Conservation (phyloP, 2,888 invertebrate genomes). For the Synergus laeviventris region DNA sequence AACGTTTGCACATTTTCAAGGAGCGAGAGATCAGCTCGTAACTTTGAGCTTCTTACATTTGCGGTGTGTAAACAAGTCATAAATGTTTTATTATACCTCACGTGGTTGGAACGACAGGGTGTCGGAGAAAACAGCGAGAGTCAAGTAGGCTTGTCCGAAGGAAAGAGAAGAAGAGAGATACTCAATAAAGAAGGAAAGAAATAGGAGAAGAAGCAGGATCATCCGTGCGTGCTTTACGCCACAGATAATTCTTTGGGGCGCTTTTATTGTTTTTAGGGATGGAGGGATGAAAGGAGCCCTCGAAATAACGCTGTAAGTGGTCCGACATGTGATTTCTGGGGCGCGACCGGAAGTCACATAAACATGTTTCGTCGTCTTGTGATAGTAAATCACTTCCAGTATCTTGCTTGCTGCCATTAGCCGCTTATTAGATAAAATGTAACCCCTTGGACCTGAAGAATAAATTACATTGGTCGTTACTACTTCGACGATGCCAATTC, state of each 20-base stretch:
- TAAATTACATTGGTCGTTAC: not conserved
- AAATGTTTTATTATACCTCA: conserved; percentile 68
- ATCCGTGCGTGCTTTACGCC: conserved; percentile 59
- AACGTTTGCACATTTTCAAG: conserved; percentile 5
- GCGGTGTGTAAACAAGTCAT: conserved; percentile 69
- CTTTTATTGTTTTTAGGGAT: conserved; percentile 63
- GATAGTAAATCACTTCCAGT: conserved; percentile 25
- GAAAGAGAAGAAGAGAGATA: conserved; percentile 40
- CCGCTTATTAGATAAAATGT: conserved; percentile 27
- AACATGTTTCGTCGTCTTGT: conserved; percentile 51
- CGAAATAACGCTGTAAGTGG: conserved; percentile 56
- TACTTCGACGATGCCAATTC: not conserved
- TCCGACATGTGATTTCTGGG: conserved; percentile 56
- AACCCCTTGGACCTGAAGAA: not conserved
- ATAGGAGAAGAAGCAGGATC: conserved; percentile 46
- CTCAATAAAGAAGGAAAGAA: conserved; percentile 53
- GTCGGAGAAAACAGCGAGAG: conserved; percentile 45
- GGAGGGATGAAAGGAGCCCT: conserved; percentile 54
- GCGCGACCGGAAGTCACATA: conserved; percentile 52
- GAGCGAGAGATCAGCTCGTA: conserved; percentile 23
- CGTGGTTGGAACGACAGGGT: conserved; percentile 44
- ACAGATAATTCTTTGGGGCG: conserved; percentile 63
- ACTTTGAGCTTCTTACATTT: conserved; percentile 42
- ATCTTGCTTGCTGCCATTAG: conserved; percentile 27
- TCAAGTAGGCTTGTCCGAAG: conserved; percentile 41